These are phyloP conservation scores for Brienomyrus brachyistius DNA, from an alignment of 2,113 vertebrate species.

Conservation along the genomic window DNA sequence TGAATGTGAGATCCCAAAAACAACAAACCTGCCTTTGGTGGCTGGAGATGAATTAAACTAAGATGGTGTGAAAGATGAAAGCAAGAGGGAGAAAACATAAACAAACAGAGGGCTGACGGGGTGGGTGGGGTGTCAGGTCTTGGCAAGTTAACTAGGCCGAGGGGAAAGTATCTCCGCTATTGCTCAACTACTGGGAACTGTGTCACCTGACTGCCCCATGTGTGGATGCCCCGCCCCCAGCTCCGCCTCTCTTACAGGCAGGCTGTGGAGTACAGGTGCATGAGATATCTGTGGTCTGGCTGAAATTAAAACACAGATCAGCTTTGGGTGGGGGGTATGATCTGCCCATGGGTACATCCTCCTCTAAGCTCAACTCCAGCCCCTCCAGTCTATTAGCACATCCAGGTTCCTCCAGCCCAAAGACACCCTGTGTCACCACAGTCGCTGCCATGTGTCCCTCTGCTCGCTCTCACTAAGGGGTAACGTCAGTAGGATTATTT, in stretches of 20 bases:
- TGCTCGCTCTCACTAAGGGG: too few species aligned
- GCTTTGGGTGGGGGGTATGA: background rate
- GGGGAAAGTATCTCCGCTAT: background rate
- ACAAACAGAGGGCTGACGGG: background rate
- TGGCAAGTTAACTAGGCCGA: background rate
- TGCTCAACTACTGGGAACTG: background rate
- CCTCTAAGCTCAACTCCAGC: background rate
- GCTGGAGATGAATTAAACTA: too few species aligned
- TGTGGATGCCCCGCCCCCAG: background rate
- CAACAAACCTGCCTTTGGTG: too few species aligned
- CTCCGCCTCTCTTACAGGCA: background rate
- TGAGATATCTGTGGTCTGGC: background rate
- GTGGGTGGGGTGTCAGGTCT: background rate
- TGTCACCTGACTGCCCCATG: background rate
- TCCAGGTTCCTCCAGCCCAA: background rate
- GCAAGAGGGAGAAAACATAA: background rate
- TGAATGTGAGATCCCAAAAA: too few species aligned
- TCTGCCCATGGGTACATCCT: background rate
- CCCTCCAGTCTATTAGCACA: background rate
- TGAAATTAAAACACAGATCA: background rate
- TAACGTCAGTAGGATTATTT: too few species aligned
- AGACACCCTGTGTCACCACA: background rate
- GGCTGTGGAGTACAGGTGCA: background rate
- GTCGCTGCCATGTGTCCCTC: too few species aligned
- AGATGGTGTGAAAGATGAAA: background rate